phyloP scores from a whole-genome alignment of 2,888 invertebrate species.

The Hirudinaria manillensis region DNA sequence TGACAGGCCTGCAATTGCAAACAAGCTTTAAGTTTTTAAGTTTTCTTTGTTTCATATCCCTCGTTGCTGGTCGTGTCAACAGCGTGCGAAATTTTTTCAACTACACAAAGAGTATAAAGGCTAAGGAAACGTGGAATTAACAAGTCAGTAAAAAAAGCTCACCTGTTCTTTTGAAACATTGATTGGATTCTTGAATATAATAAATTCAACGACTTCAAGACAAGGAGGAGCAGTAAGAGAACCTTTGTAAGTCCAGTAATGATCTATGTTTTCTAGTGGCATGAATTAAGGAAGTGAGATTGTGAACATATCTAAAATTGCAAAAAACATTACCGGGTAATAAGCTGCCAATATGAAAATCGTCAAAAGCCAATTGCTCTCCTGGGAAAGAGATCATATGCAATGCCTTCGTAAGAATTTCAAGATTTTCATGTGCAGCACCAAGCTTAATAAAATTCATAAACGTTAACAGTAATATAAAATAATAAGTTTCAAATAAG shows the following conservation, averaged over 20 bases:
- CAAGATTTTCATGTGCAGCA: no score
- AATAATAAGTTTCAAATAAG: not conserved
- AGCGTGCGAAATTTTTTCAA: not conserved
- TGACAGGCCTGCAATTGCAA: not conserved
- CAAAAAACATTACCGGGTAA: not conserved
- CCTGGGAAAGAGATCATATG: no score
- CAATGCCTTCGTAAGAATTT: no score
- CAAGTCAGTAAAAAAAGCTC: not conserved
- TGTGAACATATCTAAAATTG: not conserved
- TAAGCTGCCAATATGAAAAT: not conserved
- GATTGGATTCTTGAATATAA: constrained; percentile 19
- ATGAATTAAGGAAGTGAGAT: not conserved
- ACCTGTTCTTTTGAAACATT: constrained; percentile 6
- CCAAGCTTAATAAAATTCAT: no score
- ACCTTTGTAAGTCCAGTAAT: constrained; percentile 20
- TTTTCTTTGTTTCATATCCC: not conserved
- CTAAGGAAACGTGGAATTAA: not conserved
- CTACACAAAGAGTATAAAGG: not conserved
- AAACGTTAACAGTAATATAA: no score
- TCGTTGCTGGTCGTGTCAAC: not conserved
- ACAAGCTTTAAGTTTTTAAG: not conserved
- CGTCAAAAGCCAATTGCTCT: no score
- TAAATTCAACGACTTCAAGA: constrained; percentile 21
- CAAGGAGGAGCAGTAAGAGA: constrained; percentile 26
- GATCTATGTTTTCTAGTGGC: constrained; percentile 10